Conservation (phyloP, 2,797 vertebrate genomes). For the Artibeus lituratus region DNA sequence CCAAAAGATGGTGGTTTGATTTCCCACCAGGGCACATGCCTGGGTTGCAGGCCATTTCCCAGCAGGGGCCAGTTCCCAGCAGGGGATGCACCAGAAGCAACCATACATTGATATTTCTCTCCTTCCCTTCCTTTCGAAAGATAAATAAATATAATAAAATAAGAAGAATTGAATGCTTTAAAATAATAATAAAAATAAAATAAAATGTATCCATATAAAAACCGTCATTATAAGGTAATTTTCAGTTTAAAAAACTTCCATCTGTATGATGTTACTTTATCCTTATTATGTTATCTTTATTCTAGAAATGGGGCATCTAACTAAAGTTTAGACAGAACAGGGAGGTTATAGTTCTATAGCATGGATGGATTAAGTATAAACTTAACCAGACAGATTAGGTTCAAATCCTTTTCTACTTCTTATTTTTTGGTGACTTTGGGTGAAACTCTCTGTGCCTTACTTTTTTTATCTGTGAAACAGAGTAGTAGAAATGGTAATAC, state of each 20-base stretch:
- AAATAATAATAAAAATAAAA: too few relatives aligned
- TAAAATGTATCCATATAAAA: not conserved
- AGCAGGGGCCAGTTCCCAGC: too few relatives aligned
- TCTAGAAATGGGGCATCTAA: not conserved
- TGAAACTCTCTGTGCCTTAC: not conserved
- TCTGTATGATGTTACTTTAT: not conserved
- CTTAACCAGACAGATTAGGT: not conserved
- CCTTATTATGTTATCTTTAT: not conserved
- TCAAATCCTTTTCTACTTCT: not conserved
- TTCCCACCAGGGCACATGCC: too few relatives aligned
- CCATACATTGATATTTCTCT: too few relatives aligned
- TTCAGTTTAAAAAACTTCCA: not conserved
- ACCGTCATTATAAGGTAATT: not conserved
- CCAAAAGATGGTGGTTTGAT: too few relatives aligned
- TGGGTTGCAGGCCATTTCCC: too few relatives aligned
- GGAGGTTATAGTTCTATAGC: not conserved
- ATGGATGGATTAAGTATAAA: not conserved
- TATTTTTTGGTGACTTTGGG: not conserved
- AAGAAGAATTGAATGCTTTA: too few relatives aligned
- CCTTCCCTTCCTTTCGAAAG: too few relatives aligned
- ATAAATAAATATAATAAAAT: too few relatives aligned
- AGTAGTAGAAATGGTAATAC: not conserved
- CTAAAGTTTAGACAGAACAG: not conserved
- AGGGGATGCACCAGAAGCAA: too few relatives aligned
- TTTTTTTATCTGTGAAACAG: not conserved